Conservation (phyloP, 2,888 invertebrate genomes). For the Mythimna lalbum region DNA sequence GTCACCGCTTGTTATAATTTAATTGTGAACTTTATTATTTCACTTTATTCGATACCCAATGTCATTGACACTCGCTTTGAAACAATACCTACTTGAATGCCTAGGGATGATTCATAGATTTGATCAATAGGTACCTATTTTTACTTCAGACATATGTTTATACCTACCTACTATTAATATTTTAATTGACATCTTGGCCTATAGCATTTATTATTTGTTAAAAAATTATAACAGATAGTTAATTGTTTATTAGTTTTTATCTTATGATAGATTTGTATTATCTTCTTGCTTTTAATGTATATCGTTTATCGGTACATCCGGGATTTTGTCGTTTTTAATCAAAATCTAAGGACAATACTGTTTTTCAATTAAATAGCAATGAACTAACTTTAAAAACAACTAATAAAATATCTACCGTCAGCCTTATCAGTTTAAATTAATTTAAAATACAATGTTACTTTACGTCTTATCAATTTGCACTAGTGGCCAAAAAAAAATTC, state of each 20-base stretch:
- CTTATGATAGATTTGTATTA: slow-evolving; percentile 40
- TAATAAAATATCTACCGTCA: slow-evolving; percentile 15
- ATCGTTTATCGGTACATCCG: slow-evolving; percentile 2
- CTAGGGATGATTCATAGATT: slow-evolving; percentile 43
- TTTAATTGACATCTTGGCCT: slow-evolving; percentile 7
- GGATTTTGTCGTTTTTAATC: neutral
- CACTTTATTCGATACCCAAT: slow-evolving; percentile 16
- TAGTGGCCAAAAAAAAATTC: slow-evolving; percentile 23
- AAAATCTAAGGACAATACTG: neutral
- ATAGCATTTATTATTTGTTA: slow-evolving; percentile 34
- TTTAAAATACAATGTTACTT: slow-evolving; percentile 22
- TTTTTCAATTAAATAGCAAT: slow-evolving; percentile 12
- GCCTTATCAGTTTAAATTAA: slow-evolving; percentile 29
- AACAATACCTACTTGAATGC: slow-evolving; percentile 42
- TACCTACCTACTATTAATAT: slow-evolving; percentile 16
- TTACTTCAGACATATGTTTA: slow-evolving; percentile 11
- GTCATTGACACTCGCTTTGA: slow-evolving; percentile 49
- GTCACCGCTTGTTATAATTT: slow-evolving; percentile 39
- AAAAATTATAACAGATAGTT: slow-evolving; percentile 27
- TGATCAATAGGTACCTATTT: slow-evolving; percentile 8
- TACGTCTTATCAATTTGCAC: slow-evolving; percentile 47
- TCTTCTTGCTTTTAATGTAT: slow-evolving; percentile 7
- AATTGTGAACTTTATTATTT: slow-evolving; percentile 32
- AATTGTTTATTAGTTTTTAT: slow-evolving; percentile 34
- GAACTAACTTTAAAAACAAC: slow-evolving; percentile 21